Conservation (phyloP, 2,888 invertebrate species). For the Gnatocerus cornutus region DNA sequence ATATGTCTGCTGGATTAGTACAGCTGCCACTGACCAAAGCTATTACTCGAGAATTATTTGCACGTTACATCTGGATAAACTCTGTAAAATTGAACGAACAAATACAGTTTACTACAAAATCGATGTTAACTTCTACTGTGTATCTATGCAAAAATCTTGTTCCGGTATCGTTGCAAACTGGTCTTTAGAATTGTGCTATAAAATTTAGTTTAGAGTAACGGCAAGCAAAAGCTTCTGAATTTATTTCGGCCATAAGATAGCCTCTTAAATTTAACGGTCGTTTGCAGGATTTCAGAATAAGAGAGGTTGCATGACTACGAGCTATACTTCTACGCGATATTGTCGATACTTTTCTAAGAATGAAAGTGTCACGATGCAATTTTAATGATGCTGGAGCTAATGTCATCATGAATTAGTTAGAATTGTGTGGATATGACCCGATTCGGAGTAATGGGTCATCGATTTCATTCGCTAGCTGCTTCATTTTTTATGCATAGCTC, state of each 20-base stretch:
- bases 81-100: constrained; percentile 24
- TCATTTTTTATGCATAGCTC: constrained; percentile 6
- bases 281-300: constrained; percentile 25
- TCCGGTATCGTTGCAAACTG: constrained; percentile 7
- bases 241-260: constrained; percentile 26
- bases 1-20: constrained; percentile 58
- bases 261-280: constrained; percentile 30
- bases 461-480: constrained; percentile 7
- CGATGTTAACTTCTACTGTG: constrained; percentile 7
- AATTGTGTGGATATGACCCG: constrained; percentile 46
- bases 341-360: constrained; percentile 33
- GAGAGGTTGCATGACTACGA: constrained; percentile 36
- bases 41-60: constrained; percentile 59
- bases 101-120: background rate
- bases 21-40: constrained; percentile 60
- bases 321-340: constrained; percentile 34
- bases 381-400: constrained; percentile 43
- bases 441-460: constrained; percentile 49
- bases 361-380: constrained; percentile 46
- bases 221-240: constrained; percentile 18
- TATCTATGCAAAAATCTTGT: constrained; percentile 3
- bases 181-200: constrained; percentile 9
- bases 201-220: constrained; percentile 16
- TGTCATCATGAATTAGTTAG: constrained; percentile 48
- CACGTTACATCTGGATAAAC: constrained; percentile 54